Conservation (phyloP, 2,888 invertebrate species). For the Rhamphomyia laevipes region DNA sequence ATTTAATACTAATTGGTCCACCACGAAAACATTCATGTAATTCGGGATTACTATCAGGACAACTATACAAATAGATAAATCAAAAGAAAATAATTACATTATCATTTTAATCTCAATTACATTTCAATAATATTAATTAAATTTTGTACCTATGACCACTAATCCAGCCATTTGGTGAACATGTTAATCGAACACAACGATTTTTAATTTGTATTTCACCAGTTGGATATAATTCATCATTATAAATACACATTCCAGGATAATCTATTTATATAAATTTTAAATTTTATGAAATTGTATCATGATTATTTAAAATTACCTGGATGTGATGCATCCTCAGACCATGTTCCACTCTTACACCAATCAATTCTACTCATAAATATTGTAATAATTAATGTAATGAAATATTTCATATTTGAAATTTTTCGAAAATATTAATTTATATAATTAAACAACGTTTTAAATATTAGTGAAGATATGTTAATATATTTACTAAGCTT, state of each 20-base stretch:
- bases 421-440: no score
- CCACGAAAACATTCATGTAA: constrained; percentile 5
- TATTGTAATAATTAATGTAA: no score
- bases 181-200: constrained; percentile 4
- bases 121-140: neutral
- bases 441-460: no score
- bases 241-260: constrained; percentile 8
- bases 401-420: no score
- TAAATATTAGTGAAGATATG: no score
- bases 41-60: neutral
- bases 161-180: constrained; percentile 7
- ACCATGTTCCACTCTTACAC: neutral
- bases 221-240: constrained; percentile 3
- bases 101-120: neutral
- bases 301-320: neutral
- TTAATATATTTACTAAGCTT: no score
- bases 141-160: constrained; percentile 7
- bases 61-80: neutral
- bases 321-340: constrained; percentile 1
- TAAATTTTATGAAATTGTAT: no score
- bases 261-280: constrained; percentile 1
- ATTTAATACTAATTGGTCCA: constrained; percentile 2
- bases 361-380: no score
- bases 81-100: neutral
- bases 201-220: constrained; percentile 5